Base-by-base conservation (phyloP, 1,140 invertebrate genomes). In the Eulimnadia texana region DNA sequence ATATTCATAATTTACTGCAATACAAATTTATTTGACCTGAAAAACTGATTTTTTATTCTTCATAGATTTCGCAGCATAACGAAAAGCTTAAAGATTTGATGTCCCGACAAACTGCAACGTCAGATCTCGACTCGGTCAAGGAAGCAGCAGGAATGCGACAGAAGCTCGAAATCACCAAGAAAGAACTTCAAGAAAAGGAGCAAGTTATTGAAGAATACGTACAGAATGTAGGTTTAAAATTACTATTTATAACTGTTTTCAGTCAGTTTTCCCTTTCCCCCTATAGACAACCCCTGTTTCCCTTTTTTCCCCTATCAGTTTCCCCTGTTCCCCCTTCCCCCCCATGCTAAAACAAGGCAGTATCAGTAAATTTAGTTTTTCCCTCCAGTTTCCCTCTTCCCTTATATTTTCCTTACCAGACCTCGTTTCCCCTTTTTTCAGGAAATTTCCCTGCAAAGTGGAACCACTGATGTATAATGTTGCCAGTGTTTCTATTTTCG, bases 131-230 rank as follows among this genome's bases (percentile, higher is more conserved):
- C 3, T 28, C 55, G 10, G 55, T 42, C 33, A 42, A 42, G 33
- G 33, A 57, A 16, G 33, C 33, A 13, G 6, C 55, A 22, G 0
- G 13, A 0, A 13, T 57, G 2, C 55, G 55, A 16, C n/a, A 29
- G 20, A 57, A 57, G 28, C 33, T 27, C 13, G 55, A 57, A 23
- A 29, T 10, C 10, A 20, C 28, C 13, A 57, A 57, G 55, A 57
- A 57, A 33, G 0, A 33, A 16, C 55, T 57, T 20, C n/a, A 20
- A 10, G 1, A 29, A 2, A 57, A 57, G 33, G 55, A 57, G 10
- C 16, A 29, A 3, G 55, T 57, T 33, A 29, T 57, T n/a, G 33
- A 57, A 13, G 27, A 57, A 57, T 57, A 57, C 27, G 55, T 33
- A 13, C 16, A 19, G 13, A 57, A 57, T 2, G 55, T 57, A 57